These are phyloP conservation scores for Empidonax traillii DNA, from an alignment of 2,113 vertebrate genomes.

Conservation along the genomic window DNA sequence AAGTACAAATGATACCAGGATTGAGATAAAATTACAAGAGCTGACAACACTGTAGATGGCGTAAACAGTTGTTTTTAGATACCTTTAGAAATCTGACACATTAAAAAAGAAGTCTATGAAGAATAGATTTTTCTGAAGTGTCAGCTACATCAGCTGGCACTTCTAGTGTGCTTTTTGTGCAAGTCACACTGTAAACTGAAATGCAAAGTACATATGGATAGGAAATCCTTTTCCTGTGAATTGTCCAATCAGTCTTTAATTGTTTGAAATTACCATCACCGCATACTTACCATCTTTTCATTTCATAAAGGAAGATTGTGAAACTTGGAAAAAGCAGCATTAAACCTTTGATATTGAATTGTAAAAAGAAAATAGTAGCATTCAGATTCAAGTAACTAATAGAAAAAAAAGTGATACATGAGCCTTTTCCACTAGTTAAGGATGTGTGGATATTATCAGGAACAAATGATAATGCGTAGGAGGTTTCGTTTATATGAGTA, in stretches of 20 bases:
- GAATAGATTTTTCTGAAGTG: slow-evolving; percentile 32
- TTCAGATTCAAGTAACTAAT: too few relatives aligned
- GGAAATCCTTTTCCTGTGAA: slow-evolving; percentile 58
- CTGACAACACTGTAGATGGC: background rate
- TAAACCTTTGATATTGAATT: background rate
- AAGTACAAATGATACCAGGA: background rate
- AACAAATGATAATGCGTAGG: background rate
- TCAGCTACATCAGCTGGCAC: background rate
- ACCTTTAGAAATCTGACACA: slow-evolving; percentile 48
- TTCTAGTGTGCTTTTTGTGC: background rate
- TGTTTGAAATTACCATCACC: background rate
- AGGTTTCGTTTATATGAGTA: background rate
- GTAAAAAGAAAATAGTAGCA: too few relatives aligned
- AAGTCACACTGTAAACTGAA: background rate
- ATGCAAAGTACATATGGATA: background rate
- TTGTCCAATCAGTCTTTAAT: slow-evolving; percentile 33
- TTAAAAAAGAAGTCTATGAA: slow-evolving; percentile 35
- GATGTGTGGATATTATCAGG: background rate
- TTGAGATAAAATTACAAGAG: background rate
- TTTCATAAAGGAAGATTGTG: background rate
- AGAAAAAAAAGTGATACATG: background rate
- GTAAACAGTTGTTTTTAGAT: slow-evolving; percentile 56
- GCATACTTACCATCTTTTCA: background rate
- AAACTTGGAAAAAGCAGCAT: background rate
- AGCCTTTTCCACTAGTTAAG: background rate